phyloP scores from a whole-genome alignment of 1,140 invertebrate species.

The Bombus superbus region DNA sequence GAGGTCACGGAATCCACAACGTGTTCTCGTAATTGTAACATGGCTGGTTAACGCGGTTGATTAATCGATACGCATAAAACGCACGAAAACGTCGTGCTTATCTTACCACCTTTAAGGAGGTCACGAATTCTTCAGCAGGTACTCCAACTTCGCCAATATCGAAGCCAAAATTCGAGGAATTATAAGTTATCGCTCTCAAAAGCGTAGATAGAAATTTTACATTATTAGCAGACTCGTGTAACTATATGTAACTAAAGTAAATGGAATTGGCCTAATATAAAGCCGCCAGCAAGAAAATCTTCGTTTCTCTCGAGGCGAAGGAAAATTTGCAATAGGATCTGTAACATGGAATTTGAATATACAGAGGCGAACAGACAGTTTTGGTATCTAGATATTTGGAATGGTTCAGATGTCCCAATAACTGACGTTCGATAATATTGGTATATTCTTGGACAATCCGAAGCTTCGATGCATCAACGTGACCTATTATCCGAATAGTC shows the following conservation, averaged over 20 bases:
- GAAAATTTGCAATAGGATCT: not conserved
- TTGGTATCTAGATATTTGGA: not conserved
- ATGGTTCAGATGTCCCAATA: conserved; percentile 7
- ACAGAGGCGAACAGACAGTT: not conserved
- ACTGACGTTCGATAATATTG: conserved; percentile 10
- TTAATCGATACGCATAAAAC: conserved; percentile 33
- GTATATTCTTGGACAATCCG: conserved; percentile 19
- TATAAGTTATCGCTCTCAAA: not conserved
- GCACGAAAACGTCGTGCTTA: not conserved
- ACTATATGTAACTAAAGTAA: too few relatives aligned
- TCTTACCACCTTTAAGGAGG: not conserved
- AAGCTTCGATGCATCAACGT: not conserved
- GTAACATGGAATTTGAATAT: not conserved
- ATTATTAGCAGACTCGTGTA: not conserved
- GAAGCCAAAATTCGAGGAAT: too few relatives aligned
- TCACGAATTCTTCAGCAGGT: not conserved
- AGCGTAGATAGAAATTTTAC: not conserved
- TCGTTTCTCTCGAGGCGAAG: not conserved
- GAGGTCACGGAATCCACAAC: conserved; percentile 5
- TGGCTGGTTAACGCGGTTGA: not conserved
- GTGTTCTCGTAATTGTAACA: conserved; percentile 43
- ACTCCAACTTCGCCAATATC: too few relatives aligned
- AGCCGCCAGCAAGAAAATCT: too few relatives aligned
- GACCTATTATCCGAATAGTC: conserved; percentile 26
- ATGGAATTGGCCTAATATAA: not conserved